Evolutionary conservation across 2,888 invertebrate species (phyloP).

Genomic region (Sinohyriopsis cumingii): DNA sequence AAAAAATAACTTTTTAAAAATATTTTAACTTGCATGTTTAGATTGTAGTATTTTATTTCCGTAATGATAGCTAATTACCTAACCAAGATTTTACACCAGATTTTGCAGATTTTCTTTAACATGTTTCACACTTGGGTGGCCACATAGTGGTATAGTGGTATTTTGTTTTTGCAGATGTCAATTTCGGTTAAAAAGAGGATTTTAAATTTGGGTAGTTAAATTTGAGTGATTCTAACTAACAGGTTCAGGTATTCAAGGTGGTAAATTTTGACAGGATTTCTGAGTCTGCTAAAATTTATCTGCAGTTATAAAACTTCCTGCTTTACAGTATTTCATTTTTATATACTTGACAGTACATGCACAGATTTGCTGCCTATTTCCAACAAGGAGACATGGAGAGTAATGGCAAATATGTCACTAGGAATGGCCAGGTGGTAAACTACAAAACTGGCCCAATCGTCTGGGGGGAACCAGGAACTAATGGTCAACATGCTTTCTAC

Average conservation of each 20-base stretch:
- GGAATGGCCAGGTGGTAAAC: conserved; percentile 72
- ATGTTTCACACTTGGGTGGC: too few species aligned
- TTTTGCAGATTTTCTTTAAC: too few species aligned
- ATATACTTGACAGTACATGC: conserved; percentile 80
- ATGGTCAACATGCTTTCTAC: conserved; percentile 99
- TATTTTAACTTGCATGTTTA: too few species aligned
- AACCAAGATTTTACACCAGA: too few species aligned
- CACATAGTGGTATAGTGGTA: too few species aligned
- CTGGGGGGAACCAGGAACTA: conserved; percentile 99
- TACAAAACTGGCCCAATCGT: conserved; percentile 84
- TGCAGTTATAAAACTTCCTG: background rate
- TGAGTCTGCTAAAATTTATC: background rate
- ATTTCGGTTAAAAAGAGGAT: too few species aligned
- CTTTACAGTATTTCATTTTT: background rate
- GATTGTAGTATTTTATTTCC: too few species aligned
- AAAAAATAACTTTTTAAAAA: too few species aligned
- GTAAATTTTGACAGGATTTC: too few species aligned
- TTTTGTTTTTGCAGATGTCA: too few species aligned
- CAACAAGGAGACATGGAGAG: conserved; percentile 99
- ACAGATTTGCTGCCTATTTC: conserved; percentile 99
- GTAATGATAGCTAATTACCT: too few species aligned
- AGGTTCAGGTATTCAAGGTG: background rate
- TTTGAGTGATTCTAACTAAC: background rate
- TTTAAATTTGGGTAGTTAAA: background rate
- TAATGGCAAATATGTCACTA: conserved; percentile 88